These are phyloP conservation scores for Ia io DNA, from an alignment of 2,113 vertebrate species.

Conservation along the genomic window DNA sequence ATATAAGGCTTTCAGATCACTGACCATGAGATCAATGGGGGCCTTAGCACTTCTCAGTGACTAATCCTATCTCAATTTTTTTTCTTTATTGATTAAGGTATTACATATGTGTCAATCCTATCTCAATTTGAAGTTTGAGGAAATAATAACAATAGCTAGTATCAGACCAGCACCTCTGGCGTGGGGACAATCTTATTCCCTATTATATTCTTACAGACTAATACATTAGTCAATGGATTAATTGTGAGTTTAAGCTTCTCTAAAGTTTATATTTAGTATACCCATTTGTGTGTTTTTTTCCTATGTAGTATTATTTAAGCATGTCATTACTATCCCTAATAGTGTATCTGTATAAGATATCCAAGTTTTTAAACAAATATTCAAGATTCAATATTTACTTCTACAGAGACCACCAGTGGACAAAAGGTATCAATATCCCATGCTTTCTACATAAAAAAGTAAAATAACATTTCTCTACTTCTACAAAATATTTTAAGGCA, in stretches of 20 bases:
- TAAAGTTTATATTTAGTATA: background rate
- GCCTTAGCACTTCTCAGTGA: background rate
- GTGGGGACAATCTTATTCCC: background rate
- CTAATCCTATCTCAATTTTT: background rate
- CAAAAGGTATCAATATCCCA: background rate
- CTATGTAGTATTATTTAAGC: background rate
- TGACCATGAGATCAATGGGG: background rate
- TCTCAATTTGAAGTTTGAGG: background rate
- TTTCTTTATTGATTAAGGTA: too few species aligned
- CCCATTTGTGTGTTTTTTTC: background rate
- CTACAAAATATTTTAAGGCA: conserved; percentile 34
- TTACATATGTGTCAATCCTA: background rate
- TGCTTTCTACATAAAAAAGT: background rate
- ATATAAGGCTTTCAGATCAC: background rate
- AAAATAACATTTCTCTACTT: background rate
- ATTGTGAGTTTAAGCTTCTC: background rate
- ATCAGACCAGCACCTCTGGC: background rate
- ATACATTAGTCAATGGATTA: background rate
- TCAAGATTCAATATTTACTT: background rate
- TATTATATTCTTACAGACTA: background rate
- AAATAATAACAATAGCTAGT: background rate
- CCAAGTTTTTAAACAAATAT: background rate
- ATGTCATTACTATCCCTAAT: background rate
- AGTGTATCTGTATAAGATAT: background rate
- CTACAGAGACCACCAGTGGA: background rate